These are phyloP conservation scores for Panonychus citri DNA, from an alignment of 1,140 invertebrate genomes.

Conservation along the genomic window DNA sequence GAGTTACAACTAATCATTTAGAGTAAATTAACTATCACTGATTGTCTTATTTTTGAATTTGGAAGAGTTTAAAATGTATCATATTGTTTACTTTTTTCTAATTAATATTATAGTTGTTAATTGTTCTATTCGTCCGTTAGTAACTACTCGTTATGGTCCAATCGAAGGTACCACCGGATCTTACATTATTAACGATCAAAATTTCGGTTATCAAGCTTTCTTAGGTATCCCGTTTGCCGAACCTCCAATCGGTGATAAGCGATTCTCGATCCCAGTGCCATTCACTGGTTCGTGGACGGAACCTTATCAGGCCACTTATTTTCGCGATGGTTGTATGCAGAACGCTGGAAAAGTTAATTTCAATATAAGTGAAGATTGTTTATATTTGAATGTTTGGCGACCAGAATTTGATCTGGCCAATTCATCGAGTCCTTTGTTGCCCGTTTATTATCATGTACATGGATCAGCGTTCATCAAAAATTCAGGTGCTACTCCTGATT, in stretches of 20 bases:
- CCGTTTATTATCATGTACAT: neutral
- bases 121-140: no score
- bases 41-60: no score
- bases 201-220: constrained; percentile 31
- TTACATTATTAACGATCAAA: constrained; percentile 4
- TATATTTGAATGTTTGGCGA: constrained; percentile 17
- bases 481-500: constrained; percentile 25
- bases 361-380: constrained; percentile 17
- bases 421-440: neutral
- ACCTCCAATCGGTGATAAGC: constrained; percentile 46
- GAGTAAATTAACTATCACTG: no score
- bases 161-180: neutral
- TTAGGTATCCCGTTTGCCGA: constrained; percentile 75
- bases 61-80: no score
- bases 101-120: no score
- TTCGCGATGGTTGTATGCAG: no score
- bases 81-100: no score
- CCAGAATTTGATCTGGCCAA: neutral
- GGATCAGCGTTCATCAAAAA: constrained; percentile 24
- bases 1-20: no score
- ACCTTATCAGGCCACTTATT: no score
- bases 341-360: no score
- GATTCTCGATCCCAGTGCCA: constrained; percentile 67
- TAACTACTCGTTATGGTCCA: neutral
- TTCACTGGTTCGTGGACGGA: neutral